These are phyloP conservation scores for Stegastes partitus DNA, from an alignment of 2,113 vertebrate species.

Conservation along the genomic window DNA sequence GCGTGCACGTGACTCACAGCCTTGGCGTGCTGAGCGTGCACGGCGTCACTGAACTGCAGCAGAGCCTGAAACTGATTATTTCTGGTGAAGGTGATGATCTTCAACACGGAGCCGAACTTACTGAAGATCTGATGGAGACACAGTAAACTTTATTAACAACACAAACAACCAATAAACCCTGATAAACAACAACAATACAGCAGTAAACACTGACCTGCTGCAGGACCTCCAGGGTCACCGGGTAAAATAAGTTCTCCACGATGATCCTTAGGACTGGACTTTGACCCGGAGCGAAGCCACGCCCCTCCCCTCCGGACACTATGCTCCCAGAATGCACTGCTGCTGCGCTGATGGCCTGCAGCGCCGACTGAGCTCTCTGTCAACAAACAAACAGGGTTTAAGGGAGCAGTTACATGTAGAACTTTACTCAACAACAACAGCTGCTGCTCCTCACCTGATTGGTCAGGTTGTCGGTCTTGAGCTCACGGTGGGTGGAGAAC, in stretches of 20 bases:
- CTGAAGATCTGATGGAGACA: constrained; percentile 63
- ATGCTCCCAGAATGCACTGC: constrained; percentile 71
- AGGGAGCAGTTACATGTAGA: neutral
- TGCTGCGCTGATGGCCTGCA: constrained; percentile 57
- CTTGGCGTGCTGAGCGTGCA: constrained; percentile 71
- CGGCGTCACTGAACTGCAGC: constrained; percentile 66
- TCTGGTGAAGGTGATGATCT: constrained; percentile 73
- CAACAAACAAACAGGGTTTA: constrained; percentile 1
- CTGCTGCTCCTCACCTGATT: constrained; percentile 54
- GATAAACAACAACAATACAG: neutral
- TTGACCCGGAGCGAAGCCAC: constrained; percentile 32
- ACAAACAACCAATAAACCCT: neutral
- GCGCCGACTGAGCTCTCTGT: constrained; percentile 49
- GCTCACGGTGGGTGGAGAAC: constrained; percentile 72
- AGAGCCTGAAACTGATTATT: constrained; percentile 77
- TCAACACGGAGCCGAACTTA: constrained; percentile 70
- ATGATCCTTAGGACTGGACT: constrained; percentile 72
- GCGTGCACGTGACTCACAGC: constrained; percentile 52
- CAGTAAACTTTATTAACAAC: neutral
- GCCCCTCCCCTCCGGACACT: constrained; percentile 47
- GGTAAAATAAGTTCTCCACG: constrained; percentile 73
- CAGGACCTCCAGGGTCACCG: constrained; percentile 71
- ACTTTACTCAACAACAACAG: neutral
- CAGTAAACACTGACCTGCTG: constrained; percentile 58
- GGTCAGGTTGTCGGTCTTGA: constrained; percentile 67